Conservation (phyloP, 1,140 invertebrate genomes). For the Dinoponera quadriceps region DNA sequence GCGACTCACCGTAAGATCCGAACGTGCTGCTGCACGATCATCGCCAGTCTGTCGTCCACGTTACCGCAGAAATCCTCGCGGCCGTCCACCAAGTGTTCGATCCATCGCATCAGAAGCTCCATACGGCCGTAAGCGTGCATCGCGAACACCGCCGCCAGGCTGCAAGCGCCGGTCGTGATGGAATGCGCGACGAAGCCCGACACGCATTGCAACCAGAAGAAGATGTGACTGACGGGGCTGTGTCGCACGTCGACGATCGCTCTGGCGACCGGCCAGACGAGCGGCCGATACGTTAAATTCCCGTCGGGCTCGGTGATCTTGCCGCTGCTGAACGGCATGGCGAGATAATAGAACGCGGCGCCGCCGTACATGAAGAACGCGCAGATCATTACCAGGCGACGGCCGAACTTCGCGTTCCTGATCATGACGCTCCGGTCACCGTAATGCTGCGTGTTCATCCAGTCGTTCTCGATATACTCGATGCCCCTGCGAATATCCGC, state of each 20-base stretch:
- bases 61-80: constrained; percentile 22
- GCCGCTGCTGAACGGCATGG: constrained; percentile 37
- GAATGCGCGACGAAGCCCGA: constrained; percentile 69
- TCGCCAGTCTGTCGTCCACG: constrained; percentile 66
- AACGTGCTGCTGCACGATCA: constrained; percentile 76
- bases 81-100: constrained; percentile 59
- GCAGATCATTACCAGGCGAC: constrained; percentile 42
- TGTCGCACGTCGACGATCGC: constrained; percentile 32
- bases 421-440: constrained; percentile 59
- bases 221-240: constrained; percentile 68
- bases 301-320: background rate
- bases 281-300: constrained; percentile 58
- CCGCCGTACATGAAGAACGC: constrained; percentile 57
- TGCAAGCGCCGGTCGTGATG: constrained; percentile 63
- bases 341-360: constrained; percentile 59
- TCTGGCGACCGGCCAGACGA: constrained; percentile 71
- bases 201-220: constrained; percentile 68
- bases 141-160: constrained; percentile 72
- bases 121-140: constrained; percentile 74
- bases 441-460: constrained; percentile 61
- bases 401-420: constrained; percentile 50
- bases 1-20: constrained; percentile 64
- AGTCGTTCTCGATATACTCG: constrained; percentile 72
- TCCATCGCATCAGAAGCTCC: constrained; percentile 71
- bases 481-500: constrained; percentile 60